Percentiles rank a stretch among this genome's conserved stretches.
Evolutionary conservation across 1,140 invertebrate species (phyloP).

Genomic region (Neoseiulus cucumeris): DNA sequence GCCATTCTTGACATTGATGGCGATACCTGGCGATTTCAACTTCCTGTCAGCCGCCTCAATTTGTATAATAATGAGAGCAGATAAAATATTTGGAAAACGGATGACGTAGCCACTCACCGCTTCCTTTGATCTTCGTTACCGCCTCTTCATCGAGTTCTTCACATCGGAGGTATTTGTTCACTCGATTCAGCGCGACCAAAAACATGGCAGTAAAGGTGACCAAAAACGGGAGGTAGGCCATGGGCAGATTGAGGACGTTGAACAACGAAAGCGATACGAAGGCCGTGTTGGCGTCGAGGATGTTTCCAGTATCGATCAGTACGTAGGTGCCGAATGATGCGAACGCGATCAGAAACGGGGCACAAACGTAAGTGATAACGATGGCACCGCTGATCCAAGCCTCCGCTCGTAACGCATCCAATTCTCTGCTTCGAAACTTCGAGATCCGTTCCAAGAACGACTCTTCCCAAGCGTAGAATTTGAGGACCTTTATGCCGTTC

Average conservation of each 20-base stretch:
- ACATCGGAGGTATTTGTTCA: constrained; percentile 24
- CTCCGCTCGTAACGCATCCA: constrained; percentile 29
- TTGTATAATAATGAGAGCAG: too few relatives aligned
- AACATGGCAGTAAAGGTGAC: constrained; percentile 27
- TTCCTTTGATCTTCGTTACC: constrained; percentile 12
- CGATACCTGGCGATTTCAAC: constrained; percentile 14
- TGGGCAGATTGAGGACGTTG: constrained; percentile 36
- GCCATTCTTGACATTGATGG: constrained; percentile 17
- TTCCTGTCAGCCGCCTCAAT: too few relatives aligned
- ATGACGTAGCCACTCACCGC: constrained; percentile 19
- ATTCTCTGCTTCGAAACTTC: constrained; percentile 26
- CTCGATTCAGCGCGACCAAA: constrained; percentile 24
- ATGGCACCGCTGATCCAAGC: constrained; percentile 39
- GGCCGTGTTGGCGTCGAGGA: constrained; percentile 37
- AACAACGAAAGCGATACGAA: constrained; percentile 42
- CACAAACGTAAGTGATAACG: constrained; percentile 84
- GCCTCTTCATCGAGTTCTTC: constrained; percentile 25
- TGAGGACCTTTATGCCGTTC: constrained; percentile 67
- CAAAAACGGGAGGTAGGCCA: constrained; percentile 32
- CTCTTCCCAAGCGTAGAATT: constrained; percentile 30
- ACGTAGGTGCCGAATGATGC: constrained; percentile 30
- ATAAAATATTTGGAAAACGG: too few relatives aligned
- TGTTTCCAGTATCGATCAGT: constrained; percentile 28
- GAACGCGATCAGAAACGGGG: constrained; percentile 55
- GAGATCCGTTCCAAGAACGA: constrained; percentile 31